phyloP scores from a whole-genome alignment of 2,113 vertebrate genomes.

The Macquaria australasica region DNA sequence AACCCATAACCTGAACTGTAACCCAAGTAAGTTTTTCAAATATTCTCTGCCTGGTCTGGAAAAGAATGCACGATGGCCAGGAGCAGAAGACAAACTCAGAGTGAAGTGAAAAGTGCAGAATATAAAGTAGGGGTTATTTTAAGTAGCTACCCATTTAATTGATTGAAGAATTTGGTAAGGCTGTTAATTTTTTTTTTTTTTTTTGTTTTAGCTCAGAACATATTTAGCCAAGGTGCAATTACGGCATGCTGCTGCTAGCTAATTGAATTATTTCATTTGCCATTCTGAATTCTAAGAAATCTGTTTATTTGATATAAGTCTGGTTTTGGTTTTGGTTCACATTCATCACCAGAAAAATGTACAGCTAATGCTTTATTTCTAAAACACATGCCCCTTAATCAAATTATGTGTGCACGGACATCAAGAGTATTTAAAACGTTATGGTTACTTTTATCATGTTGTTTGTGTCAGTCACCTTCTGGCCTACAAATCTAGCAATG shows the following conservation, averaged over 20 bases:
- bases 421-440: background rate
- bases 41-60: slow-evolving; percentile 44
- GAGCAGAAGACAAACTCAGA: slow-evolving; percentile 6
- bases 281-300: slow-evolving; percentile 33
- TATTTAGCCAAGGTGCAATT: slow-evolving; percentile 47
- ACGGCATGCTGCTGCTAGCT: slow-evolving; percentile 11
- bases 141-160: background rate
- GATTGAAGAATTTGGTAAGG: slow-evolving; percentile 24
- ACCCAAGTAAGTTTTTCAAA: slow-evolving; percentile 31
- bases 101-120: background rate
- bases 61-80: slow-evolving; percentile 42
- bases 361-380: background rate
- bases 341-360: background rate
- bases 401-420: background rate
- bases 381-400: background rate
- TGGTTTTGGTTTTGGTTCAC: slow-evolving; percentile 14
- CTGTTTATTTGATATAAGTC: slow-evolving; percentile 13
- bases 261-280: slow-evolving; percentile 55
- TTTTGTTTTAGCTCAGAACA: background rate
- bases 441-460: background rate
- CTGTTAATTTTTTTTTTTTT: background rate
- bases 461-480: background rate
- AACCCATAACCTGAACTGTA: slow-evolving; percentile 21
- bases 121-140: slow-evolving; percentile 25
- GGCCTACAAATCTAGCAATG: background rate